A percentile compares a stretch with the other conserved stretches of the same genome.
These are phyloP conservation scores for Gephyroberyx darwinii DNA, from an alignment of 2,797 vertebrate genomes.

Conservation along the genomic window DNA sequence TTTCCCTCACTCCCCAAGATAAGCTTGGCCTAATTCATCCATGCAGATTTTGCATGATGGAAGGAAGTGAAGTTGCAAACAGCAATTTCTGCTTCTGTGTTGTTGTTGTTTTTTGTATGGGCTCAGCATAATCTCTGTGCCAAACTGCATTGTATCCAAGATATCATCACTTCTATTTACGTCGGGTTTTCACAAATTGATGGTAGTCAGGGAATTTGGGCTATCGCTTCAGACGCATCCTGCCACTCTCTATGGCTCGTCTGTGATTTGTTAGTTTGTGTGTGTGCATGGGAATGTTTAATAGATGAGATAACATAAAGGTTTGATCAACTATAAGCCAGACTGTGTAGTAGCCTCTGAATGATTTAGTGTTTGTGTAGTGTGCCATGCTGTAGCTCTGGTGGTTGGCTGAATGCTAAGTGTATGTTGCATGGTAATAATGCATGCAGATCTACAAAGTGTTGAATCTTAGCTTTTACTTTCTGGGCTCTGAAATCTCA, in stretches of 20 bases:
- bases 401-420: too few relatives aligned
- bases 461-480: too few relatives aligned
- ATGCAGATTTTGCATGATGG: not conserved
- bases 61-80: not conserved
- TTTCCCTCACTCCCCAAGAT: not conserved
- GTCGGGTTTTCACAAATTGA: not conserved
- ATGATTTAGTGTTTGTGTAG: not conserved
- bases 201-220: not conserved
- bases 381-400: not conserved
- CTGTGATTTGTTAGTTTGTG: not conserved
- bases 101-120: conserved; percentile 2
- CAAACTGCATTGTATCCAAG: not conserved
- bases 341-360: not conserved
- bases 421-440: too few relatives aligned
- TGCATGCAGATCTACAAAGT: too few relatives aligned
- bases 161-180: conserved; percentile 10
- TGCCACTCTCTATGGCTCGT: conserved; percentile 1
- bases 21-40: not conserved
- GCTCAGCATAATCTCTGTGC: not conserved
- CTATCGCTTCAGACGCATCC: not conserved
- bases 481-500: too few relatives aligned
- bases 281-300: too few relatives aligned
- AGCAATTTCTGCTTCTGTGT: not conserved
- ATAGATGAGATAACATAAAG: not conserved
- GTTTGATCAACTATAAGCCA: not conserved